Conservation (phyloP, 2,797 vertebrate genomes). For the Trichosurus vulpecula region DNA sequence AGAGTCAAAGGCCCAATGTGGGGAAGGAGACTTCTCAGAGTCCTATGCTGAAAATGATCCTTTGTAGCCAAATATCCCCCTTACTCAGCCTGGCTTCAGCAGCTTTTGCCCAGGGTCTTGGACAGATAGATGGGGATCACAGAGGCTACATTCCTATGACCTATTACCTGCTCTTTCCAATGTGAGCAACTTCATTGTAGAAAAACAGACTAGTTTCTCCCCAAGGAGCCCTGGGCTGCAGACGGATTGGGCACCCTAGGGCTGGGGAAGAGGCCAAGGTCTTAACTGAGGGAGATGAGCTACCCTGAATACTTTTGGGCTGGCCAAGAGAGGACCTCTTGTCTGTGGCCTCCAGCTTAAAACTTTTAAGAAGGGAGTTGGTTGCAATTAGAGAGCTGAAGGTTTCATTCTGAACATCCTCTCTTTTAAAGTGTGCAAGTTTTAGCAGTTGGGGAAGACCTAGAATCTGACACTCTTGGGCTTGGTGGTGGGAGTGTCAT, state of each 20-base stretch:
- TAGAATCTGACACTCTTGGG: neutral
- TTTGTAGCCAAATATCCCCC: neutral
- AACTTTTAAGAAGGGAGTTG: neutral
- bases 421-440: neutral
- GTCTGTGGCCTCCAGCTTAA: neutral
- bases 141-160: neutral
- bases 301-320: neutral
- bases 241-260: no score
- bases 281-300: neutral
- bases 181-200: neutral
- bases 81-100: neutral
- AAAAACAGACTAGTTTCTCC: neutral
- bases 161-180: neutral
- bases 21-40: neutral
- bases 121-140: neutral
- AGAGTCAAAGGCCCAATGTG: neutral
- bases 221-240: no score
- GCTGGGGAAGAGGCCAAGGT: no score
- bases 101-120: neutral
- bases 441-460: neutral
- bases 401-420: neutral
- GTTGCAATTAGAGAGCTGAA: neutral
- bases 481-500: neutral
- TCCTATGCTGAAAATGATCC: neutral
- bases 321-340: neutral